Evolutionary conservation across 1,140 invertebrate species (phyloP).

Genomic region (Halesus radiatus): DNA sequence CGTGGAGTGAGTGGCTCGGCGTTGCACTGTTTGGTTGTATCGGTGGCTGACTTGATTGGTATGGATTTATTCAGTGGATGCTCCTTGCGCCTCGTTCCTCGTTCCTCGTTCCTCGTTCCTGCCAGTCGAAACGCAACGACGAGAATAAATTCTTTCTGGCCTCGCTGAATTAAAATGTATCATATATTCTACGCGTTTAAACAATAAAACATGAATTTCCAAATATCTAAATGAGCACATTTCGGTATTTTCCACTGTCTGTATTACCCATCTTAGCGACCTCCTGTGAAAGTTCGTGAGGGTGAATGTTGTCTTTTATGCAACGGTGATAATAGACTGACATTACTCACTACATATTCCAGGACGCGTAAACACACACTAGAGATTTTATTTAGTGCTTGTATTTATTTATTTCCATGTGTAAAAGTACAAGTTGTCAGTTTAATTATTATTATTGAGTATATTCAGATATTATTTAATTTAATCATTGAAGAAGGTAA

Average conservation of each 20-base stretch:
- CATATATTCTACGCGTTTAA: no score
- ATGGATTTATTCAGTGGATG: slow-evolving; percentile 13
- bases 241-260: background rate
- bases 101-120: no score
- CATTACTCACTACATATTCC: background rate
- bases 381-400: no score
- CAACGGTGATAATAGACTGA: background rate
- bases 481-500: no score
- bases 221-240: background rate
- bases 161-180: no score
- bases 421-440: no score
- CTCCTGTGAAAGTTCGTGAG: slow-evolving; percentile 20
- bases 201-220: no score
- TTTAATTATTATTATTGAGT: background rate
- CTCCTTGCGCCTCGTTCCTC: background rate
- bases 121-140: no score
- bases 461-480: no score
- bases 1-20: background rate
- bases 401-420: no score
- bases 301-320: slow-evolving; percentile 8
- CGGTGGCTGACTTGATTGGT: background rate
- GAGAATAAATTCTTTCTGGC: no score
- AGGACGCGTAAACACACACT: no score
- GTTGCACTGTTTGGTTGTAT: background rate
- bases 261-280: background rate